Conservation (phyloP, 2,113 vertebrate genomes). For the Coptodon bakossiorum region DNA sequence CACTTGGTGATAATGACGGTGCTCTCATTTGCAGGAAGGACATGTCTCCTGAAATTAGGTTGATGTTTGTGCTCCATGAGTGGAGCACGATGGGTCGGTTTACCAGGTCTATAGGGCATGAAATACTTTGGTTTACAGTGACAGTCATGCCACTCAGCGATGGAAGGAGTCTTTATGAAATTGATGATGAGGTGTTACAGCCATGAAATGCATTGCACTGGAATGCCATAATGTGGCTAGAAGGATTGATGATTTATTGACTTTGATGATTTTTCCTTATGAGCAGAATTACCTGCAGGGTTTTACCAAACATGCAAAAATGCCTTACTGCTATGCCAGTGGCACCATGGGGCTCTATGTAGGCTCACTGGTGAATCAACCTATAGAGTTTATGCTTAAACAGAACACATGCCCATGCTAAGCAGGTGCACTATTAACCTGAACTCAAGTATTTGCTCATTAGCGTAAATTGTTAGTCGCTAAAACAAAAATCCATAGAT, state of each 20-base stretch:
- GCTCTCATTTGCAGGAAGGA: conserved; percentile 54
- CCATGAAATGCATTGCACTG: neutral
- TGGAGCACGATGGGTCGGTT: conserved; percentile 45
- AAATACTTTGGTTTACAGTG: conserved; percentile 46
- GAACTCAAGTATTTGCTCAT: neutral
- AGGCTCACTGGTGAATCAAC: neutral
- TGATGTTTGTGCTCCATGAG: conserved; percentile 49
- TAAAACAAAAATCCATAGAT: neutral
- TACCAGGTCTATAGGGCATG: conserved; percentile 54
- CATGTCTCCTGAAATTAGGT: conserved; percentile 50
- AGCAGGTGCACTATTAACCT: neutral
- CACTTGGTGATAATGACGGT: conserved; percentile 66
- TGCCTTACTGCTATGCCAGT: neutral
- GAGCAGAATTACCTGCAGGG: neutral
- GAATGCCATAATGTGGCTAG: neutral
- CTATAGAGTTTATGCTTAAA: neutral
- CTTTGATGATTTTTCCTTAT: neutral
- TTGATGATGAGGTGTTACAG: neutral
- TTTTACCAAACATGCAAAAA: neutral
- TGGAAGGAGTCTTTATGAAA: neutral
- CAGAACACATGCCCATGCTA: neutral
- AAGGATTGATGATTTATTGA: neutral
- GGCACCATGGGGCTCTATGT: neutral
- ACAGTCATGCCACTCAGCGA: neutral
- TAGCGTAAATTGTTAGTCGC: neutral